These are phyloP conservation scores for Trachemys scripta DNA, from an alignment of 2,113 vertebrate species.

Conservation along the genomic window DNA sequence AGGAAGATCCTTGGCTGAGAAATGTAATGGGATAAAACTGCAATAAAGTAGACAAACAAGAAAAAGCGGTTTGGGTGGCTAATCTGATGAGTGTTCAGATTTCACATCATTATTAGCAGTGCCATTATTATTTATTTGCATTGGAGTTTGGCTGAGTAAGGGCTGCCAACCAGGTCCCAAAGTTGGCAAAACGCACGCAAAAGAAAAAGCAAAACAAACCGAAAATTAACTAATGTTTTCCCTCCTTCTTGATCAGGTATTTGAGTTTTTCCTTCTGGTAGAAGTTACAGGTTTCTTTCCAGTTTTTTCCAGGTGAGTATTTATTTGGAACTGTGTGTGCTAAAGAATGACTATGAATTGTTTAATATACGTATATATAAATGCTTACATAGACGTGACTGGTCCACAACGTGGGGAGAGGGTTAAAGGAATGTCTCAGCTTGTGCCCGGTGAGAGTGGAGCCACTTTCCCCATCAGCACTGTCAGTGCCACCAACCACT, in stretches of 20 bases:
- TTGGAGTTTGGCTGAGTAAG: background rate
- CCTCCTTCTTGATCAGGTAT: slow-evolving; percentile 50
- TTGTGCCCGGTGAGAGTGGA: background rate
- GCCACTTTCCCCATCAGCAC: accelerated
- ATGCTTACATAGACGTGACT: background rate
- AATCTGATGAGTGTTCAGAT: background rate
- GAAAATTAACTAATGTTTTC: background rate
- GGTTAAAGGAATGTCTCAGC: background rate
- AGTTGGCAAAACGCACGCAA: background rate
- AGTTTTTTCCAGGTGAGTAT: slow-evolving; percentile 71
- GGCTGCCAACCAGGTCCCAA: background rate
- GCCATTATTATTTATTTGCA: background rate
- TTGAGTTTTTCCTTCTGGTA: slow-evolving; percentile 70
- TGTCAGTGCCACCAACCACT: background rate
- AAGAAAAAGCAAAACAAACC: background rate
- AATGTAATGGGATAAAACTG: background rate
- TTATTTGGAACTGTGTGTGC: background rate
- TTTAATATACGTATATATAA: background rate
- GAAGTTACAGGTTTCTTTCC: slow-evolving; percentile 63
- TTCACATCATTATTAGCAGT: background rate
- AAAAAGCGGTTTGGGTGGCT: background rate
- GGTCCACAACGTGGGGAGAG: accelerated
- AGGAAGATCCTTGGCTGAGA: slow-evolving; percentile 24
- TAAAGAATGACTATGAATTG: background rate
- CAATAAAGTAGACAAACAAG: background rate